These are phyloP conservation scores for Albula glossodonta DNA, from an alignment of 2,113 vertebrate genomes.

Conservation along the genomic window DNA sequence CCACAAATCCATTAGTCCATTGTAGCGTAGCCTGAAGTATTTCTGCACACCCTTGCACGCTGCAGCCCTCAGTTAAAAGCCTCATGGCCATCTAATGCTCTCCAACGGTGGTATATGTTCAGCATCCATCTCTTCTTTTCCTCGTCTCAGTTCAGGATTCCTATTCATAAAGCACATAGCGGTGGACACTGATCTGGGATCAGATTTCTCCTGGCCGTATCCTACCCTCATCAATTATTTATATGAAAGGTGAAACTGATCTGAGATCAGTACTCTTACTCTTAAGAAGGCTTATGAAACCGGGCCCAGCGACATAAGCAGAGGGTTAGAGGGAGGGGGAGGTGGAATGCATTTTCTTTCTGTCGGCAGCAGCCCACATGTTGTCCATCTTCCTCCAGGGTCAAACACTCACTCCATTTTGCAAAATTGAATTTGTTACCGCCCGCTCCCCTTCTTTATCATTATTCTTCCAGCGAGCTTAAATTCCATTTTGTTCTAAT, in stretches of 20 bases:
- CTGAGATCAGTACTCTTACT: no score
- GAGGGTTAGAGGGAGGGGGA: no score
- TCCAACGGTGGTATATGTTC: background rate
- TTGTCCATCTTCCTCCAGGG: background rate
- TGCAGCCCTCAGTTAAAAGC: background rate
- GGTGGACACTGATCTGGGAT: no score
- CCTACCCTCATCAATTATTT: no score
- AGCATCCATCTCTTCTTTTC: no score
- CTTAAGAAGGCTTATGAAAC: no score
- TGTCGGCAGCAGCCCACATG: background rate
- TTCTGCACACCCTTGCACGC: background rate
- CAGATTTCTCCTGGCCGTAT: no score
- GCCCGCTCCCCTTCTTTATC: slow-evolving; percentile 25
- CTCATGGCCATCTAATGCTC: background rate
- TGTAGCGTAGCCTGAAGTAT: background rate
- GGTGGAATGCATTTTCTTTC: background rate
- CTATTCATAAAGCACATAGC: no score
- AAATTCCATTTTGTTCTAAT: slow-evolving; percentile 53
- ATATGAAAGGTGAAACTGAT: no score
- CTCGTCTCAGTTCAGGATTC: no score
- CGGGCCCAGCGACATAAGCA: no score
- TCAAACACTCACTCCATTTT: background rate
- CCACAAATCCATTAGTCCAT: slow-evolving; percentile 8
- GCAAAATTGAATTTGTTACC: background rate
- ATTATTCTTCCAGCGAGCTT: slow-evolving; percentile 37